These are phyloP conservation scores for Pogonocherus hispidulus DNA, from an alignment of 2,888 invertebrate species.

Conservation along the genomic window DNA sequence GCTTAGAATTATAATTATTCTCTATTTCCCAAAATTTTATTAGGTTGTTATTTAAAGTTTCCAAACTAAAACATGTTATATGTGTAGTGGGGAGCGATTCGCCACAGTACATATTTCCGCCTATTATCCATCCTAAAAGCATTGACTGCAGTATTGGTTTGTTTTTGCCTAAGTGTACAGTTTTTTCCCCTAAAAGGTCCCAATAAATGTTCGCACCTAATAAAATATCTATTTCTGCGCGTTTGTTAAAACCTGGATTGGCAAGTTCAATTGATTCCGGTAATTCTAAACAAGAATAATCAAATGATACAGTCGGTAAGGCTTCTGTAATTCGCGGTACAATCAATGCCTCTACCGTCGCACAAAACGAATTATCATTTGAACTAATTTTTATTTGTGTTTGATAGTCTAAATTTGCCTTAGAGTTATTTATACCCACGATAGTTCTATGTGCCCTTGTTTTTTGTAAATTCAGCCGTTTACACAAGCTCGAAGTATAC, in stretches of 20 bases:
- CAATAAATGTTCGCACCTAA: constrained; percentile 9
- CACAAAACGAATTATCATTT: not conserved
- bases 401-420: not conserved
- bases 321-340: not conserved
- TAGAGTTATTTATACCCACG: not conserved
- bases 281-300: too few species aligned
- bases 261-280: not conserved
- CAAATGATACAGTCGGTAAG: too few species aligned
- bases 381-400: not conserved
- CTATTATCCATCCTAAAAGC: not conserved
- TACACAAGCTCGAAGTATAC: too few species aligned
- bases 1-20: too few species aligned
- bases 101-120: constrained; percentile 3
- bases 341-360: not conserved
- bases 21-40: too few species aligned
- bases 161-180: not conserved
- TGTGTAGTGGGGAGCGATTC: too few species aligned
- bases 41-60: too few species aligned
- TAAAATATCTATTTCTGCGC: not conserved
- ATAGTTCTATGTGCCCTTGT: too few species aligned
- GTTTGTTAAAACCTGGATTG: not conserved
- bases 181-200: too few species aligned
- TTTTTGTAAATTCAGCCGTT: too few species aligned
- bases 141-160: not conserved
- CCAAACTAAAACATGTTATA: too few species aligned